Evolutionary conservation across 2,113 vertebrate genomes (phyloP).

Genomic region (Halcyon malimbica): DNA sequence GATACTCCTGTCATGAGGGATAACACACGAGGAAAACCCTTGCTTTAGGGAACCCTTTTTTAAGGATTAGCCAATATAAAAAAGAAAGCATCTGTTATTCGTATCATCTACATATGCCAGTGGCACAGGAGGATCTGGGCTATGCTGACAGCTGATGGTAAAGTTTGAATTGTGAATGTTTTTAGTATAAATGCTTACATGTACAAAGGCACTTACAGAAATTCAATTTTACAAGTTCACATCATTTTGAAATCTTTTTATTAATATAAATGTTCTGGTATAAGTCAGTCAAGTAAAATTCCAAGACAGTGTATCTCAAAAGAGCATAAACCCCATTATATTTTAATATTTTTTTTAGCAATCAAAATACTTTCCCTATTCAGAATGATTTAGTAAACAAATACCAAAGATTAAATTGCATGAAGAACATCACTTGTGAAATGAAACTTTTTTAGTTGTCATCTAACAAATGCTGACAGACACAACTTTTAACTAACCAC

Average conservation of each 20-base stretch:
- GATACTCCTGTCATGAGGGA: not conserved
- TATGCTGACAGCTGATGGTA: not conserved
- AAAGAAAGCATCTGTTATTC: not conserved
- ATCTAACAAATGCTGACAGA: not conserved
- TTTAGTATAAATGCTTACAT: not conserved
- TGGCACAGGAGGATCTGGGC: not conserved
- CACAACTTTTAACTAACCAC: not conserved
- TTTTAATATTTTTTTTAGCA: not conserved
- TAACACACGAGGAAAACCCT: not conserved
- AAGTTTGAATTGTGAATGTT: not conserved
- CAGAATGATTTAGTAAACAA: not conserved
- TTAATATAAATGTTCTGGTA: not conserved
- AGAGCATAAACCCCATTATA: not conserved
- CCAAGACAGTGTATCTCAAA: not conserved
- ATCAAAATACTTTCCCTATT: not conserved
- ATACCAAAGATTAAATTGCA: not conserved
- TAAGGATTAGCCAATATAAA: not conserved
- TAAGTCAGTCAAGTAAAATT: not conserved
- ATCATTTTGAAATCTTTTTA: not conserved
- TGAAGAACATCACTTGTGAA: not conserved
- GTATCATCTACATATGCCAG: too few species aligned
- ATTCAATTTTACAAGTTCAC: not conserved
- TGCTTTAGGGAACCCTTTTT: not conserved
- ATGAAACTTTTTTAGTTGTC: not conserved
- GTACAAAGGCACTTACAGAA: not conserved